phyloP scores from a whole-genome alignment of 1,140 invertebrate species.

The Venustaconcha ellipsiformis region DNA sequence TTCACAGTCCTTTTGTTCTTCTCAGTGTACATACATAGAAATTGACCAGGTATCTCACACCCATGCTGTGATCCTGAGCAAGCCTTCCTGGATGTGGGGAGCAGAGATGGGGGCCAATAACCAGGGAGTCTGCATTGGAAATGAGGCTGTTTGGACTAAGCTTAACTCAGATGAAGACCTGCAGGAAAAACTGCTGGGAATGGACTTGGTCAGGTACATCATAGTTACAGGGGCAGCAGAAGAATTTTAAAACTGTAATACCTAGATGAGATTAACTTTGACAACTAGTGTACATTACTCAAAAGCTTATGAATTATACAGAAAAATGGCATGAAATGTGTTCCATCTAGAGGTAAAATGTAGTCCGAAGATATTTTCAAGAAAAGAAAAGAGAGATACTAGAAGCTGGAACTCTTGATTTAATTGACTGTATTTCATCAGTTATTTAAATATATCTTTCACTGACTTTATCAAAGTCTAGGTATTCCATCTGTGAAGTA shows the following conservation, averaged over 20 bases:
- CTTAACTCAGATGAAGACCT: slow-evolving; percentile 71
- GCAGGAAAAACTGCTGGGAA: slow-evolving; percentile 77
- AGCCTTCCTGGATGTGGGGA: slow-evolving; percentile 85
- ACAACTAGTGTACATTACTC: background rate
- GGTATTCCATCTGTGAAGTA: too few species aligned
- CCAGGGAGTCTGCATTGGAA: slow-evolving; percentile 79
- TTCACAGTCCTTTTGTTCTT: background rate
- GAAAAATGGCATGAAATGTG: background rate
- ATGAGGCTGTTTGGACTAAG: slow-evolving; percentile 79
- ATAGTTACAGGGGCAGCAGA: background rate
- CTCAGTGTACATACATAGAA: slow-evolving; percentile 37
- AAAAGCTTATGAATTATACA: background rate
- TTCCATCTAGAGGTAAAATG: background rate
- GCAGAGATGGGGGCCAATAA: slow-evolving; percentile 85
- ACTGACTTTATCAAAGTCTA: too few species aligned
- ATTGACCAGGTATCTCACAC: slow-evolving; percentile 75
- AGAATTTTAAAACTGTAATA: background rate
- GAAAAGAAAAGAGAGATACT: too few species aligned
- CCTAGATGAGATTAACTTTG: background rate
- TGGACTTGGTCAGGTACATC: slow-evolving; percentile 79
- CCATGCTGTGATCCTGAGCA: slow-evolving; percentile 78
- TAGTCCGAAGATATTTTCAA: too few species aligned
- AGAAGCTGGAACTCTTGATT: too few species aligned
- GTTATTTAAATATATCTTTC: too few species aligned
- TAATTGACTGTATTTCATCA: too few species aligned